Conservation (phyloP, 1,140 invertebrate genomes). For the Brachionus manjavacas region DNA sequence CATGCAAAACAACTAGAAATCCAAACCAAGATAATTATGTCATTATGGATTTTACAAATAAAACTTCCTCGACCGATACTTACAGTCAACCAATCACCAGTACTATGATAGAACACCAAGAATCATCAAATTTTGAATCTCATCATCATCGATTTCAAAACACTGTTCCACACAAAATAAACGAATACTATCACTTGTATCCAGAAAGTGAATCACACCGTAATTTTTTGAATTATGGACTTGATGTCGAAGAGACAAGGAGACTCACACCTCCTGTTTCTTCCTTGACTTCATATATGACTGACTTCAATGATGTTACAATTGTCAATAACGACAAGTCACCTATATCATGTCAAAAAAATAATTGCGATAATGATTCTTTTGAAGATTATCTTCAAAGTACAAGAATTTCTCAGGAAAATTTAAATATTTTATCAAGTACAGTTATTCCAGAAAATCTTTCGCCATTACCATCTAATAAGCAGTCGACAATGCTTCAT, state of each 20-base stretch:
- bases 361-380: background rate
- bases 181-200: background rate
- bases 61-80: background rate
- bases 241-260: background rate
- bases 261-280: background rate
- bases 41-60: background rate
- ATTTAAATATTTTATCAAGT: background rate
- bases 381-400: background rate
- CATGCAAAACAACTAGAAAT: background rate
- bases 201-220: background rate
- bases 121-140: background rate
- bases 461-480: background rate
- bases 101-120: background rate
- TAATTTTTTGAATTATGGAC: background rate
- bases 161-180: background rate
- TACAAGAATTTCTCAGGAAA: background rate
- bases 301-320: background rate
- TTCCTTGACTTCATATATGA: background rate
- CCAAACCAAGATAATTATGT: constrained; percentile 9
- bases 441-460: background rate
- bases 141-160: background rate
- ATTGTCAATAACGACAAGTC: background rate
- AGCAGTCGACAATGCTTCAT: background rate
- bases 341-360: background rate
- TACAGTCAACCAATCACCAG: background rate